Evolutionary conservation across 2,113 vertebrate genomes (phyloP).

Genomic region (Crotalus horridus): DNA sequence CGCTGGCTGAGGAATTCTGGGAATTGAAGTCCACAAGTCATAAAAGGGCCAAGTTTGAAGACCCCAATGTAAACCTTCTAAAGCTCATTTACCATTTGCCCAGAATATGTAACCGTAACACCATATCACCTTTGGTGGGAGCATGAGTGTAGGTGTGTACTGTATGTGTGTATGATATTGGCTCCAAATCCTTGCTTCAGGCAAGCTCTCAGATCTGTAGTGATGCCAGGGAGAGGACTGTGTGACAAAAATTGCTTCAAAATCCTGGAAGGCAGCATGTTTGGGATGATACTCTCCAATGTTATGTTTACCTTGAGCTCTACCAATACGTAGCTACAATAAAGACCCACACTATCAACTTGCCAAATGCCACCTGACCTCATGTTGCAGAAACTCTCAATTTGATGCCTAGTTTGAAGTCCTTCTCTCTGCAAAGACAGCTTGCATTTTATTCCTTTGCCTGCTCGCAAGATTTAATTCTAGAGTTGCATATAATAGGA

Average conservation of each 20-base stretch:
- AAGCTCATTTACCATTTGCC: neutral
- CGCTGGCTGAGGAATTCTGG: too few relatives aligned
- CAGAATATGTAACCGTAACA: neutral
- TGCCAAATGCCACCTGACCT: neutral
- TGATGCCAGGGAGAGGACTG: neutral
- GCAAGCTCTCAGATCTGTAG: neutral
- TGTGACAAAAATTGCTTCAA: neutral
- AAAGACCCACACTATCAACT: slow-evolving; percentile 21
- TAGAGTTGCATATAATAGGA: neutral
- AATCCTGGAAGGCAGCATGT: neutral
- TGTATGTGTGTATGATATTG: neutral
- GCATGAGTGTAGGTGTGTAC: neutral
- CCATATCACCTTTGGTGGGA: neutral
- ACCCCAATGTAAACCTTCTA: neutral
- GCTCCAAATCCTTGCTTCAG: neutral
- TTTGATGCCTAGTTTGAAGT: neutral
- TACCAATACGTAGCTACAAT: neutral
- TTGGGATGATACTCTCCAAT: neutral
- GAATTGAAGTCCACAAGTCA: too few relatives aligned
- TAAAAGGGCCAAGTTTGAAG: too few relatives aligned
- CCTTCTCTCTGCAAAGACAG: neutral
- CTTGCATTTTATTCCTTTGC: slow-evolving; percentile 19
- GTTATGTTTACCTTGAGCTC: neutral
- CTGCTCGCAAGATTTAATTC: neutral
- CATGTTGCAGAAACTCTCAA: slow-evolving; percentile 19